Conservation (phyloP, 2,888 invertebrate species). For the Hedya salicella region DNA sequence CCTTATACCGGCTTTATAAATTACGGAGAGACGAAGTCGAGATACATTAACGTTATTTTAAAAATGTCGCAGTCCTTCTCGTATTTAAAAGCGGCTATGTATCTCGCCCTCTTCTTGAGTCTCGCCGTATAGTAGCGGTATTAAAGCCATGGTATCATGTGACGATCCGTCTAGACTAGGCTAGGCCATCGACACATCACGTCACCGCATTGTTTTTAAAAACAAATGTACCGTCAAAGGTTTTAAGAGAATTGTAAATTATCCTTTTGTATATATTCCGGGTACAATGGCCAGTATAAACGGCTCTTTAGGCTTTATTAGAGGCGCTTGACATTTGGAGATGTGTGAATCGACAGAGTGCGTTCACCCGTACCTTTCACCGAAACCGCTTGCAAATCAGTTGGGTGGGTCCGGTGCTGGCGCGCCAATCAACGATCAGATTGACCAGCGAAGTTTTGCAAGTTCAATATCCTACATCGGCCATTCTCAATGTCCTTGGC, state of each 20-base stretch:
- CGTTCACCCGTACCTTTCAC: conserved; percentile 64
- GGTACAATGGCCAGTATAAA: conserved; percentile 6
- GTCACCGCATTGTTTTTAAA: conserved; percentile 8
- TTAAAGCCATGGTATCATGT: background rate
- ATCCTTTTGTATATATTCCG: conserved; percentile 22
- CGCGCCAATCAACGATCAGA: background rate
- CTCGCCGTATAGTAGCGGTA: too few species aligned
- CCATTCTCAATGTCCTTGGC: too few species aligned
- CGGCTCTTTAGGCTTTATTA: conserved; percentile 36
- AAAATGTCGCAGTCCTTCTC: too few species aligned
- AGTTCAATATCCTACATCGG: background rate
- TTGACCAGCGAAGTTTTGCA: background rate
- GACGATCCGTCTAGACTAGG: conserved; percentile 6
- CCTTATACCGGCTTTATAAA: too few species aligned
- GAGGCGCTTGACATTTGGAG: conserved; percentile 58
- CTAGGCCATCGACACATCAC: conserved; percentile 2
- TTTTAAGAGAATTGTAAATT: conserved; percentile 1
- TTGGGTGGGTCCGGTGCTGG: conserved; percentile 18
- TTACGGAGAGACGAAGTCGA: too few species aligned
- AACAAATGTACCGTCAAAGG: background rate
- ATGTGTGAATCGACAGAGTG: conserved; percentile 48
- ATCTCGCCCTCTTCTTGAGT: too few species aligned
- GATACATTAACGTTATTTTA: too few species aligned
- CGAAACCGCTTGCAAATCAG: conserved; percentile 56
- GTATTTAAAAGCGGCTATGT: too few species aligned